Base-by-base conservation (phyloP, 1,140 invertebrate genomes). In the Lordiphosa stackelbergi region DNA sequence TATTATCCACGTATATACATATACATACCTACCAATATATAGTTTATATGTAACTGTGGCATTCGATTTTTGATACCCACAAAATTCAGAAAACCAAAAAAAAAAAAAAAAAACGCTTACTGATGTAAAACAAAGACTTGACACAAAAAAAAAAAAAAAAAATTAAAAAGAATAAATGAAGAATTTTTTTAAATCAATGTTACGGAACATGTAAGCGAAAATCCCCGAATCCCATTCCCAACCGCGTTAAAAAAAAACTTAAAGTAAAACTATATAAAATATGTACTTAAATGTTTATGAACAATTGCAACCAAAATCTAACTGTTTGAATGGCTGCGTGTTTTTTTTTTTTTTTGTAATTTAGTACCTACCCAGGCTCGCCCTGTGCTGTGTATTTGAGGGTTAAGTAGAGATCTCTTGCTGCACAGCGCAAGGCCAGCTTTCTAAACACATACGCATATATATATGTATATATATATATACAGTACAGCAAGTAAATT, bases 71-170 rank as follows among this genome's bases (percentile, higher is more conserved):
- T 70, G 56, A 73, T 71, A 69, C 19, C 57, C 61, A 69, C 65
- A n/a, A n/a, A n/a, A n/a, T n/a, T n/a, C n/a, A n/a, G n/a, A n/a
- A n/a, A 41, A 53, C 59, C 73, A 73, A n/a, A n/a, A n/a, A n/a
- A n/a, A n/a, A n/a, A n/a, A n/a, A n/a, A n/a, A n/a, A n/a, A n/a
- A n/a, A 75, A 66, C 68, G 77, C 77, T 81, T 81, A 81, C 77
- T 83, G 68, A 81, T 75, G 77, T 72, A 81, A 81, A 81, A 81
- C 77, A 81, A 81, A 81, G 77, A 81, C 77, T 81, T 83, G 72
- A 81, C 36, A 37, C 31, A 24, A 47, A 46, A 41, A 12, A 2
- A 35, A 38, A 46, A 16, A 46, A 1, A 16, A 43, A 11, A 71
- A n/a, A n/a, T n/a, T 28, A n/a, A 56, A 11, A 34, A 19, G 22